phyloP scores from a whole-genome alignment of 2,113 vertebrate genomes.

The Nematolebias whitei region DNA sequence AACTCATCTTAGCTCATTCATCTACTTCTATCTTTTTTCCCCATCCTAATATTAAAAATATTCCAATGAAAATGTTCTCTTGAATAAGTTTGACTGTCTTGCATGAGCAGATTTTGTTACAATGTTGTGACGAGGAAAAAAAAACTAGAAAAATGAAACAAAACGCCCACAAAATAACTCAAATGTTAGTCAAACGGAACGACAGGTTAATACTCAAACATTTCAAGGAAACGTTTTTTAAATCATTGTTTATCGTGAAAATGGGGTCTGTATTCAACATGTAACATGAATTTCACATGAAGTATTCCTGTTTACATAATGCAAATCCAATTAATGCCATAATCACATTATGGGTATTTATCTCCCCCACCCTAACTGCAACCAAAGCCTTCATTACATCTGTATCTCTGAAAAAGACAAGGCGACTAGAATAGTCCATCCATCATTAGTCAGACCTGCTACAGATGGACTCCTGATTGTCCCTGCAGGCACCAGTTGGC shows the following conservation, averaged over 20 bases:
- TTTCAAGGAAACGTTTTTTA: neutral
- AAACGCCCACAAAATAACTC: too few species aligned
- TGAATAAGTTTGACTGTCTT: too few species aligned
- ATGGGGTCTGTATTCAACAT: neutral
- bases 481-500: conserved; percentile 22
- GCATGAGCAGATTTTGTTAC: too few species aligned
- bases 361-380: neutral
- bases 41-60: too few species aligned
- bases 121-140: too few species aligned
- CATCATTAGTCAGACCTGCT: neutral
- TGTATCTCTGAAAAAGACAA: neutral
- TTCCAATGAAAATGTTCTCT: too few species aligned
- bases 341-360: neutral
- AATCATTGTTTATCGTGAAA: neutral
- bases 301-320: neutral
- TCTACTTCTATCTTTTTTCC: neutral
- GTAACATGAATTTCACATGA: neutral
- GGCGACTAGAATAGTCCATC: neutral
- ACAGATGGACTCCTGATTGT: conserved; percentile 28
- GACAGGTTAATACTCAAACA: too few species aligned
- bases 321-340: neutral
- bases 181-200: too few species aligned
- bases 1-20: neutral
- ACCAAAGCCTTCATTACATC: neutral
- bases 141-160: too few species aligned